Base-by-base conservation (phyloP, 2,888 invertebrate species). In the Brenthis daphne region DNA sequence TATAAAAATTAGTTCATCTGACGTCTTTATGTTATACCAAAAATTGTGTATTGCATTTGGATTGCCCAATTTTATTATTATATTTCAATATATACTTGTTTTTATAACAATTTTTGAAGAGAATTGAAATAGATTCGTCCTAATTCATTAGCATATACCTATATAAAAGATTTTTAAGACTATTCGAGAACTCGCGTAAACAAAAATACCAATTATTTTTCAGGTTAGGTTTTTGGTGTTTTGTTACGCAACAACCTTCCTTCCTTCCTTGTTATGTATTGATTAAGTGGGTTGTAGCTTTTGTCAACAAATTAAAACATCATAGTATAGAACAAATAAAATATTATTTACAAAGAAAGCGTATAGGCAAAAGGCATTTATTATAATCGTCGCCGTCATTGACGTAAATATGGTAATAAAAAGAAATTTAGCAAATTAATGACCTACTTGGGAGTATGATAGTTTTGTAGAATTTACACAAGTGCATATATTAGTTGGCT, bases 261-360 rank as follows among this genome's bases (percentile, higher is more conserved):
- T 20, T 13, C 16, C 6, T 16, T 6, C 16, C n/a, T 51, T 51
- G 13, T 13, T 14, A 20, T n/a, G 6, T 16, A 16, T 51, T 0
- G n/a, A 1, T 29, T 29, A 29, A 29, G 29, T 29, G 29, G 29
- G 29, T 51, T 51, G n/a, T 16, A 13, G n/a, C 16, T 51, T n/a
- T 51, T 51, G n/a, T 13, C 37, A 57, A 51, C 16, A 51, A 6
- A 51, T n/a, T 51, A 1, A 6, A 14, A 24, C 16, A 70, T 67
- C 50, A 50, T 68, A 60, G 65, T 68, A 61, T 69, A 47, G 65
- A 65, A 53, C 72, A 72, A 70, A 43, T 43, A 43, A 11, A 11
- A 11, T 8, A 11, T 43, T 43, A 43, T 43, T 43, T 43, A 43
- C 8, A 43, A 43, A 43, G 11, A 43, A 43, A 43, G 37, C 37